Conservation (phyloP, 2,113 vertebrate species). For the Microtus montanus region DNA sequence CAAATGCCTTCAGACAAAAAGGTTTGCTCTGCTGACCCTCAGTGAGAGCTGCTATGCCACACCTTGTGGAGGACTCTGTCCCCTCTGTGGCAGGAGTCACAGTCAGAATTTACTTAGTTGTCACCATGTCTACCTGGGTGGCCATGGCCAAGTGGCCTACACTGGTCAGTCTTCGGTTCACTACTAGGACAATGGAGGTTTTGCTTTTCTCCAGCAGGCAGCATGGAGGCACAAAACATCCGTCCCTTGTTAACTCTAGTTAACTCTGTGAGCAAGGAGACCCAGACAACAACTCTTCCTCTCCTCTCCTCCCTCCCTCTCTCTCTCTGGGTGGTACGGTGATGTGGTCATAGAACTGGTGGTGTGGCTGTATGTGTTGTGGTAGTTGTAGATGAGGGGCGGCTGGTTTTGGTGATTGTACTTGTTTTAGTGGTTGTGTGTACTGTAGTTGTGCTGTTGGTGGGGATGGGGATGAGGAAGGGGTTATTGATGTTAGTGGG, state of each 20-base stretch:
- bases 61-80: rapidly evolving
- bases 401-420: background rate
- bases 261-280: background rate
- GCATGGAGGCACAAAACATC: background rate
- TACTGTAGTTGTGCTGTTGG: background rate
- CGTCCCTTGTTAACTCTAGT: background rate
- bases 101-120: background rate
- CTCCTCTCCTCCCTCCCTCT: too few species aligned
- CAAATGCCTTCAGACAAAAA: rapidly evolving
- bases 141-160: background rate
- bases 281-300: too few species aligned
- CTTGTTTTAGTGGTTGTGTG: background rate
- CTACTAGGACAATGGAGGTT: background rate
- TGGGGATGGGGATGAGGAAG: background rate
- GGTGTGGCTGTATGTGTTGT: background rate
- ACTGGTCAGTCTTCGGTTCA: background rate
- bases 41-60: rapidly evolving
- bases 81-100: background rate
- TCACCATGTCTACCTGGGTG: background rate
- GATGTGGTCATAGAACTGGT: background rate
- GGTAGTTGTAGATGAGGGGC: background rate
- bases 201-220: background rate
- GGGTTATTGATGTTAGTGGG: background rate
- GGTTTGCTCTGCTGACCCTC: background rate
- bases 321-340: too few species aligned